Conservation (phyloP, 2,888 invertebrate species). For the Cepaea hortensis region DNA sequence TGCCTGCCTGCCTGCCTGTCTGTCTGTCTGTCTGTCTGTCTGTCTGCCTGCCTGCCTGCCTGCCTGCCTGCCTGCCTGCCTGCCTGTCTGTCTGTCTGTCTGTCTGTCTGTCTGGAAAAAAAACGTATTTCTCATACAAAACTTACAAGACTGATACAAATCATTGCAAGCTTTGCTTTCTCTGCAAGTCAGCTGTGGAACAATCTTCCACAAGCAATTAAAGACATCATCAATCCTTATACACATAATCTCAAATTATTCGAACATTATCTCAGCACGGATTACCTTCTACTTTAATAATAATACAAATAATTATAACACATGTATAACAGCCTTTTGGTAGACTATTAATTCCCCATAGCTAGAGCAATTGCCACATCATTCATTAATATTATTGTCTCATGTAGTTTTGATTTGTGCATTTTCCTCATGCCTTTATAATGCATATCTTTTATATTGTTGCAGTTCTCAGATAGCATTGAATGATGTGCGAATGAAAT, state of each 20-base stretch:
- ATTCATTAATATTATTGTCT: background rate
- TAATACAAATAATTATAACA: no score
- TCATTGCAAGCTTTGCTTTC: background rate
- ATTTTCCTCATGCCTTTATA: no score
- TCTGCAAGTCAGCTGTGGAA: background rate
- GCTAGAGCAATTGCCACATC: background rate
- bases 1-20: background rate
- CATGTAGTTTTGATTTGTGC: no score
- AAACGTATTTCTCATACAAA: background rate
- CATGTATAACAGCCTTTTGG: background rate
- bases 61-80: background rate
- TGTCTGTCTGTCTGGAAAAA: background rate
- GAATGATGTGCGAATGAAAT: background rate
- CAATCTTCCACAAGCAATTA: no score
- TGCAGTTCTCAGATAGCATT: background rate
- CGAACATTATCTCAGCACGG: no score
- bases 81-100: slow-evolving; percentile 4
- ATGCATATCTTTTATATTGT: no score
- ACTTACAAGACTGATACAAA: background rate
- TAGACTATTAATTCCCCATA: background rate
- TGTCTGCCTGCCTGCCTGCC: background rate
- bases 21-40: background rate
- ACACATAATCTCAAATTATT: no score
- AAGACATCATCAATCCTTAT: no score
- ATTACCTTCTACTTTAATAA: no score